Evolutionary conservation across 2,113 vertebrate species (phyloP), one percentile per base, ranked within the genome.

Genomic region (Rhinoderma darwinii): DNA sequence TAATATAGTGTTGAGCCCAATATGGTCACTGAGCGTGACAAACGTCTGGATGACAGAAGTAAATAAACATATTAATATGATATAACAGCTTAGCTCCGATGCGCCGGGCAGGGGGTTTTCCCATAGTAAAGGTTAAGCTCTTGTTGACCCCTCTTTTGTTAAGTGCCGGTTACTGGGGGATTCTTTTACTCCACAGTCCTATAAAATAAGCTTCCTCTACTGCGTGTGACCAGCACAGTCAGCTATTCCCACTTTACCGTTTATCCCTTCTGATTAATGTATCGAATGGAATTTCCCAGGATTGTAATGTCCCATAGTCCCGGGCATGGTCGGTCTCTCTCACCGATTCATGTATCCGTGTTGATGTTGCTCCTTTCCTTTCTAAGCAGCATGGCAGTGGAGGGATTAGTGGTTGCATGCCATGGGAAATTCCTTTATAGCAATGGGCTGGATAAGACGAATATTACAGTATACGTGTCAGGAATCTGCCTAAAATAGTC

Each of bases 91-190:
- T 44, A 73, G 32, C 37, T 39, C 35, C 22, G 37, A 3, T 25
- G 70, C 37, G 5, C 11, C 22, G 4, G 72, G 11, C 72, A 5
- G 11, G 39, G 41, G 27, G 39, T 20, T 37, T 44, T 74, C 72
- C 72, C 72, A 74, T 43, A 74, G 20, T n/a, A 27, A 44, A 74
- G 72, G 72, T 74, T 74, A 74, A 74, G 72, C 72, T 44, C 22
- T 15, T 2, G 22, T 7, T 74, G 72, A 74, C 72, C 72, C 72
- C 72, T 74, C 72, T 74, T 74, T 74, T 74, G 72, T 74, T 74
- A 74, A 39, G 41, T n/a, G 37, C 39, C 39, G 22, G 11, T 74
- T n/a, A 5, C 39, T 44, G 39, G 72, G 72, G 39, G 72, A 25
- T 43, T 43, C 63, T 25, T 73, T 25, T 12, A 41, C 72, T n/a